Conservation (phyloP, 1,140 invertebrate genomes). For the Panonychus citri region DNA sequence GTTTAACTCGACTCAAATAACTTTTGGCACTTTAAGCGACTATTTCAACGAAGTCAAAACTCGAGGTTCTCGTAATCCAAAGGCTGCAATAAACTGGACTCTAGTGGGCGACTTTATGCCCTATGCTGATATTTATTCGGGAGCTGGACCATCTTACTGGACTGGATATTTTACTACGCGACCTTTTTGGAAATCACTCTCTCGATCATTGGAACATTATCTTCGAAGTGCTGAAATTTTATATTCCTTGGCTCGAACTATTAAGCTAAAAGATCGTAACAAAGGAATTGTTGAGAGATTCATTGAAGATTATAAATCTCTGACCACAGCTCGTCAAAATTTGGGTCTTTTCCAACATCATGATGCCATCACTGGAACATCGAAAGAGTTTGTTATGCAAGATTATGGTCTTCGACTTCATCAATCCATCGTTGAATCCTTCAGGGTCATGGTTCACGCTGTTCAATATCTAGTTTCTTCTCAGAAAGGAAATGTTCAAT, state of each 20-base stretch:
- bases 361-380: constrained; percentile 41
- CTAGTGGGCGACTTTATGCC: constrained; percentile 69
- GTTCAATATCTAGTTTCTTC: constrained; percentile 44
- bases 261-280: neutral
- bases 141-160: constrained; percentile 85
- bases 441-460: constrained; percentile 40
- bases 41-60: constrained; percentile 51
- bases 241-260: constrained; percentile 20
- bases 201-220: constrained; percentile 47
- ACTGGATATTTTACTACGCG: constrained; percentile 85
- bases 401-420: constrained; percentile 67
- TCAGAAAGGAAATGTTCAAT: constrained; percentile 34
- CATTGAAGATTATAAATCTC: constrained; percentile 12
- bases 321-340: constrained; percentile 19
- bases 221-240: constrained; percentile 56
- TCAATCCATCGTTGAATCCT: constrained; percentile 27
- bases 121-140: constrained; percentile 47
- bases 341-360: constrained; percentile 66
- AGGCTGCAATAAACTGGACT: constrained; percentile 35
- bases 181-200: constrained; percentile 86
- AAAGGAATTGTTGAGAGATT: neutral
- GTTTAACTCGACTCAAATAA: constrained; percentile 34
- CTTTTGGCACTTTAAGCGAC: constrained; percentile 67
- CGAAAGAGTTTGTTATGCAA: constrained; percentile 63
- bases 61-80: neutral